Conservation (phyloP, 2,797 vertebrate species). For the Manis crassicaudata region DNA sequence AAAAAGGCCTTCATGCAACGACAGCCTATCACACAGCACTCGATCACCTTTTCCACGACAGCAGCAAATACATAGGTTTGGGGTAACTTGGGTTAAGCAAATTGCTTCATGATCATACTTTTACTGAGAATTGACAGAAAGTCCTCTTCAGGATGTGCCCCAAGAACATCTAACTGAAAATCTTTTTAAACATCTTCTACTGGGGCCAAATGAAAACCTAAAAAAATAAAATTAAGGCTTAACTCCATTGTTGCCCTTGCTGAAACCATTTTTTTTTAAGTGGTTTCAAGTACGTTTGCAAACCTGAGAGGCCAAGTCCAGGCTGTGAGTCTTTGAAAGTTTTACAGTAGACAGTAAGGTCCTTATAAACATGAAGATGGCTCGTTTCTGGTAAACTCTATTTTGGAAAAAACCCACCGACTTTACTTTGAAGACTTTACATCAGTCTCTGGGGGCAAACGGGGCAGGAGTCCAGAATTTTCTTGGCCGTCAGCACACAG, state of each 20-base stretch:
- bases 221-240: constrained; percentile 22
- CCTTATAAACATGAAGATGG: constrained; percentile 63
- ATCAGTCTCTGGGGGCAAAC: constrained; percentile 80
- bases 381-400: constrained; percentile 70
- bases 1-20: background rate
- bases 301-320: constrained; percentile 32
- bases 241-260: constrained; percentile 25
- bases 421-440: constrained; percentile 84
- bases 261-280: constrained; percentile 41
- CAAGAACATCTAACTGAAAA: constrained; percentile 8
- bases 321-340: constrained; percentile 53
- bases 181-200: constrained; percentile 22
- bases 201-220: background rate
- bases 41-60: background rate
- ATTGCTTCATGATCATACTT: background rate
- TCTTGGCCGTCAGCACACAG: constrained; percentile 83
- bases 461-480: constrained; percentile 84
- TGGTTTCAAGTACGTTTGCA: constrained; percentile 30
- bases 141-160: background rate
- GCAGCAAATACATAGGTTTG: background rate
- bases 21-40: background rate
- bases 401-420: constrained; percentile 72
- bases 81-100: background rate
- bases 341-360: constrained; percentile 65
- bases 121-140: background rate